A percentile compares a stretch with the other conserved stretches of the same genome.
Conservation (phyloP, 2,797 vertebrate species). For the Melanotaenia trifasciata region DNA sequence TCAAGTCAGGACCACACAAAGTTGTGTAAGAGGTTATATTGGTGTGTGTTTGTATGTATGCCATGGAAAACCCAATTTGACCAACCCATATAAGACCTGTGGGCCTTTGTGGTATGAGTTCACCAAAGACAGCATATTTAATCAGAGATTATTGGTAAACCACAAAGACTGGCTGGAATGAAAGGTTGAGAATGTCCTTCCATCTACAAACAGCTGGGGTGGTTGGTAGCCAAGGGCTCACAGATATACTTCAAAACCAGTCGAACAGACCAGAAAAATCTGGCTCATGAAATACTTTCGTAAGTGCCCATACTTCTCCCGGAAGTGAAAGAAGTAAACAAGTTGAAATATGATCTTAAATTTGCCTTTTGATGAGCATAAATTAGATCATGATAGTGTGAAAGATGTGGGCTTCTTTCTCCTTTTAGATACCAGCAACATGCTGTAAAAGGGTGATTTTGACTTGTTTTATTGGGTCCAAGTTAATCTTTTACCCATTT, state of each 20-base stretch:
- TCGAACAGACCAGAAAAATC: background rate
- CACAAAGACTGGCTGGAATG: background rate
- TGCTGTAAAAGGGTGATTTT: slow-evolving; percentile 3
- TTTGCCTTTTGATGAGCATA: slow-evolving; percentile 1
- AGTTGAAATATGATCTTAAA: background rate
- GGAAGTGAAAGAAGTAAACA: background rate
- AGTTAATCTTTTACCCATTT: slow-evolving; percentile 8
- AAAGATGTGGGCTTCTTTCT: background rate
- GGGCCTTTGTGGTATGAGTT: slow-evolving; percentile 40
- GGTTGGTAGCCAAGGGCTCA: background rate
- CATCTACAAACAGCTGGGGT: background rate
- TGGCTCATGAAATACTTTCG: background rate
- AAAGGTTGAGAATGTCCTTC: slow-evolving; percentile 13
- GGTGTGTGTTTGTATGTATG: slow-evolving; percentile 50
- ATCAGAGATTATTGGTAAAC: slow-evolving; percentile 42
- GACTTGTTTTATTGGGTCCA: background rate
- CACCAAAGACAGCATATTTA: slow-evolving; percentile 12
- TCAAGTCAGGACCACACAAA: slow-evolving; percentile 64
- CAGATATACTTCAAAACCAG: background rate
- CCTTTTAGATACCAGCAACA: background rate
- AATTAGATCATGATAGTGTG: background rate
- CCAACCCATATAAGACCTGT: slow-evolving; percentile 41
- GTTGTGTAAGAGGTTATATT: slow-evolving; percentile 45
- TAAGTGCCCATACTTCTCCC: background rate
- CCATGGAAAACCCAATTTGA: slow-evolving; percentile 44